Evolutionary conservation across 1,140 invertebrate species (phyloP), one percentile per base, ranked within the genome.

Genomic region (Onthophagus taurus): DNA sequence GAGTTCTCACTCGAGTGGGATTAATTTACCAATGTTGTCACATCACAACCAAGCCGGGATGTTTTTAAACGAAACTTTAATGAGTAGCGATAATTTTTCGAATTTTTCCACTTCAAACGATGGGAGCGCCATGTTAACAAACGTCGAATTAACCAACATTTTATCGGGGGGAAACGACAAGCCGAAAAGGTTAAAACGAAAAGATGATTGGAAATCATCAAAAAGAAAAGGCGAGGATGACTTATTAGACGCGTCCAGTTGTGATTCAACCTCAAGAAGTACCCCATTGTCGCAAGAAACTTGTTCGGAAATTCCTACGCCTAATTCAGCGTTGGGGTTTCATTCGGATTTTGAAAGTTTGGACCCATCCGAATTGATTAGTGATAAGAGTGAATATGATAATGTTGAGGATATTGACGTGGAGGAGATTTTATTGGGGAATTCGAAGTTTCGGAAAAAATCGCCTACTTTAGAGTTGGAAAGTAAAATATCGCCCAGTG

Each of bases 401-500:
- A 60, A 65, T 68, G 33, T 72, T 62, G 65, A 69, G 12, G 68
- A 73, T 13, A 29, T 68, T 3, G 76, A 76, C 23, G 66, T 72
- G 2, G 75, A 76, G 34, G 78, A 80, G 20, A 68, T 78, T 7
- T 66, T 77, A 23, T 33, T 48, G 2, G 50, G 38, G 6, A 31
- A n/a, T 64, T 31, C 57, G 9, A 47, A 47, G 30, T 33, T 36
- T 21, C 37, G 44, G 6, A 36, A 69, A 65, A 51, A 68, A 64
- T 44, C 65, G 42, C 47, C 60, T 63, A 13, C 51, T 19, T 49
- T 45, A 8, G 41, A 50, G 37, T 30, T 56, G 24, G 44, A 53
- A 8, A 73, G 60, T 52, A 64, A 81, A 51, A 71, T 80, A 13
- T 75, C 80, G 20, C 80, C 83, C 0, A 82, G 80, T 17, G 78